Conservation (phyloP, 2,888 invertebrate genomes). For the Agapetus fuscipes region DNA sequence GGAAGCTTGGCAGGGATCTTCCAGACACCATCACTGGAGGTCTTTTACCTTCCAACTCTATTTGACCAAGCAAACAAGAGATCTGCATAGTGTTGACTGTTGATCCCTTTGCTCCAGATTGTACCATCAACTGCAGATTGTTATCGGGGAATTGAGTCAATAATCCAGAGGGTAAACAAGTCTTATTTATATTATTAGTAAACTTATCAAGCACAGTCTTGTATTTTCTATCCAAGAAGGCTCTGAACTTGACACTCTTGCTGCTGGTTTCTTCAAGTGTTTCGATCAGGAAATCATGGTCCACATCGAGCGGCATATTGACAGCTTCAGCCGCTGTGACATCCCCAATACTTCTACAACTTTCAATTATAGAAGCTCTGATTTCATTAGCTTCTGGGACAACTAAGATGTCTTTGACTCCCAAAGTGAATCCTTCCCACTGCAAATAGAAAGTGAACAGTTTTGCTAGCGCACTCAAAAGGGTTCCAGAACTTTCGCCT, state of each 20-base stretch:
- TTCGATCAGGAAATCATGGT: constrained; percentile 49
- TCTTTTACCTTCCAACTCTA: constrained; percentile 95
- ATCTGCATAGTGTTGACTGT: constrained; percentile 98
- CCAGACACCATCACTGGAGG: constrained; percentile 94
- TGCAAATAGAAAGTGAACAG: constrained; percentile 87
- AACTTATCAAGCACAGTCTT: constrained; percentile 70
- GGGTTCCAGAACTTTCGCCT: constrained; percentile 65
- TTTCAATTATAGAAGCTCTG: constrained; percentile 57
- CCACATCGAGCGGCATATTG: constrained; percentile 50
- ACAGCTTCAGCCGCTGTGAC: constrained; percentile 60
- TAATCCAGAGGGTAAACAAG: constrained; percentile 77
- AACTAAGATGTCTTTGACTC: constrained; percentile 90
- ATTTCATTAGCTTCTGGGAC: constrained; percentile 59
- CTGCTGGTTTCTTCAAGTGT: constrained; percentile 61
- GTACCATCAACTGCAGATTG: constrained; percentile 97
- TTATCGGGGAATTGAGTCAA: constrained; percentile 85
- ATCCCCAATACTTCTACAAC: constrained; percentile 54
- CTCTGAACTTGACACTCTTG: constrained; percentile 65
- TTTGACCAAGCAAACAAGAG: constrained; percentile 94
- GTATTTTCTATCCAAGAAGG: constrained; percentile 74
- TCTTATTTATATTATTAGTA: constrained; percentile 84
- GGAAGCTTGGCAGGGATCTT: constrained; percentile 85
- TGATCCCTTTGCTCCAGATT: constrained; percentile 98
- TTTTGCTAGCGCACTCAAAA: constrained; percentile 85
- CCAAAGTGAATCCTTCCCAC: constrained; percentile 87